Conservation (phyloP, 2,113 vertebrate genomes). For the Martes martes region DNA sequence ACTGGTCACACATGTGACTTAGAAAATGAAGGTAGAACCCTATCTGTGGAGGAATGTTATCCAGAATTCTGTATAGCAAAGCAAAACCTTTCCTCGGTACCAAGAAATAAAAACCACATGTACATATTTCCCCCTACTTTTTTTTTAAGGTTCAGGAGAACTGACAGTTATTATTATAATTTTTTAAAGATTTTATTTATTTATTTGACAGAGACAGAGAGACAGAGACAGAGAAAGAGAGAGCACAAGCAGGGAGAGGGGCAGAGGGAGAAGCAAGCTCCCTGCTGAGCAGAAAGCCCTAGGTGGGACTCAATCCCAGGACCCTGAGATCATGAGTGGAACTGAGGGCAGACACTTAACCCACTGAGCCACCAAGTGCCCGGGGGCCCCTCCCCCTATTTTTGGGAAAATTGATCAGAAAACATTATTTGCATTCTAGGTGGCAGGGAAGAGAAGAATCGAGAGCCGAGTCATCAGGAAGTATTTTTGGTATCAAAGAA, state of each 20-base stretch:
- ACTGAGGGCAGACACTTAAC: background rate
- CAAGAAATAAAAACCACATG: background rate
- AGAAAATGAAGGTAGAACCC: background rate
- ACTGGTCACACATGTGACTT: rapidly evolving
- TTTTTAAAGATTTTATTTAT: background rate
- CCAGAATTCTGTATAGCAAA: background rate
- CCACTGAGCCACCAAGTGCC: background rate
- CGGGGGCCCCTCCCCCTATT: background rate
- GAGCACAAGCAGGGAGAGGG: too few species aligned
- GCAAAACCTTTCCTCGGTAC: background rate
- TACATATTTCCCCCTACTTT: background rate
- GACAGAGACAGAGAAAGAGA: too few species aligned
- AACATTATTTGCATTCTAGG: background rate
- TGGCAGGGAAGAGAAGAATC: background rate
- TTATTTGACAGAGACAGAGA: background rate
- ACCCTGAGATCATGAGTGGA: background rate
- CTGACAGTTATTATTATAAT: background rate
- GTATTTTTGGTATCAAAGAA: background rate
- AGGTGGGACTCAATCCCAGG: background rate
- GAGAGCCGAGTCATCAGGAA: background rate
- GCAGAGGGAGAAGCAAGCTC: background rate
- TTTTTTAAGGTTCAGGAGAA: background rate
- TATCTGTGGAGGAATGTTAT: background rate
- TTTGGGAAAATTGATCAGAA: background rate
- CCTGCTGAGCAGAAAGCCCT: background rate